Evolutionary conservation across 2,888 invertebrate genomes (phyloP), one percentile per base, ranked within the genome.

Genomic region (Watsonalla binaria): DNA sequence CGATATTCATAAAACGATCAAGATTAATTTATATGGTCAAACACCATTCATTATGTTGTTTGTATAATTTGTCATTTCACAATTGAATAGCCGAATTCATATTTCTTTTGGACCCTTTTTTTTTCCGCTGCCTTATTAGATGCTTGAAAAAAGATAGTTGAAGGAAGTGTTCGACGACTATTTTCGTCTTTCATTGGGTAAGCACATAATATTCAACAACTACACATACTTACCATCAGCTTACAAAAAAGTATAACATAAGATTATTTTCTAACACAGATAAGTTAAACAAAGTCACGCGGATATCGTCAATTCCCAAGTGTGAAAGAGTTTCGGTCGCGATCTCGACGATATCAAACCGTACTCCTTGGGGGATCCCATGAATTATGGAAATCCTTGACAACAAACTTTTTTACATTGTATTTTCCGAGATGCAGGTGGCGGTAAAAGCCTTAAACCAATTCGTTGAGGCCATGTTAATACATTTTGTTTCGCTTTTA

Each of bases 341-440:
- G 72, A 75, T 75, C 72, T 68, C 68, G 65, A 63, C 68, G 73
- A 73, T 72, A 74, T 72, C 72, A 71, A 76, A 74, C 70, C 70
- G 66, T 65, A 67, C 68, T 67, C 68, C 76, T 72, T 65, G 53
- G 53, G 64, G 74, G 70, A 65, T 60, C 42, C 65, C 66, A 68
- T 72, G 70, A 77, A 75, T 77, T 78, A 77, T 76, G 71, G 69
- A 73, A 73, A 70, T 56, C 63, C 65, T 70, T 72, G 64, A 65
- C 57, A 51, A 59, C 47, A 46, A 66, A 66, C 59, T 66, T 68
- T 61, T 51, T 57, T 51, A 46, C 56, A 14, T 46, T 46, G 46
- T 46, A 14, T 46, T 46, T 46, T 46, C 11, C 9, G 42, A 42
- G 5, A 42, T 42, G 42, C 42, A 42, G 11, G 42, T 42, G 42